These are phyloP conservation scores for Drosophila diplacantha DNA, from an alignment of 2,888 invertebrate genomes.

Conservation along the genomic window DNA sequence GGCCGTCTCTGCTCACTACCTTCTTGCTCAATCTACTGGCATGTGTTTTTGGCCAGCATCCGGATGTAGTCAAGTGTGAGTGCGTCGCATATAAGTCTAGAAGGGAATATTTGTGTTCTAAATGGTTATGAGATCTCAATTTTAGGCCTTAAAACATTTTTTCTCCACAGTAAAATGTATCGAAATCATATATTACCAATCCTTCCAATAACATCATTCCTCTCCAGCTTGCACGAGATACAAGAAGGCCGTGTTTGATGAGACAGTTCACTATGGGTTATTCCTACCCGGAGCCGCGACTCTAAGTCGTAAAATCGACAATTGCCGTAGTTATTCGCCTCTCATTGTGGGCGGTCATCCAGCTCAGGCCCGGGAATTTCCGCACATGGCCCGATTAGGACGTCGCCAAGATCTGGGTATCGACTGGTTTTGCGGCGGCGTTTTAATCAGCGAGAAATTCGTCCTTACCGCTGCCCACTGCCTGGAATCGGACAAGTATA, in stretches of 20 bases:
- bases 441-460: conserved; percentile 57
- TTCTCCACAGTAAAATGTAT: not conserved
- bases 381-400: conserved; percentile 66
- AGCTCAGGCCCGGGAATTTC: conserved; percentile 73
- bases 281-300: conserved; percentile 51
- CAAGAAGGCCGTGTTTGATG: conserved; percentile 62
- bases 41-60: conserved; percentile 14
- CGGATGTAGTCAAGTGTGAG: conserved; percentile 40
- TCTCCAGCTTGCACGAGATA: conserved; percentile 53
- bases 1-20: conserved; percentile 7
- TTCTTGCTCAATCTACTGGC: conserved; percentile 27
- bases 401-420: conserved; percentile 16
- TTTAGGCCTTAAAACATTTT: not conserved
- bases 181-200: not conserved
- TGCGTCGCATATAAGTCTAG: conserved; percentile 1
- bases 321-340: conserved; percentile 72
- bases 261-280: conserved; percentile 51
- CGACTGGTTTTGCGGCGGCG: conserved; percentile 72
- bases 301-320: conserved; percentile 49
- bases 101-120: not conserved
- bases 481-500: conserved; percentile 55
- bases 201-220: not conserved
- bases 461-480: conserved; percentile 65
- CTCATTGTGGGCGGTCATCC: conserved; percentile 76
- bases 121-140: not conserved